Conservation (phyloP, 2,113 vertebrate species). For the Phodopus roborovskii region DNA sequence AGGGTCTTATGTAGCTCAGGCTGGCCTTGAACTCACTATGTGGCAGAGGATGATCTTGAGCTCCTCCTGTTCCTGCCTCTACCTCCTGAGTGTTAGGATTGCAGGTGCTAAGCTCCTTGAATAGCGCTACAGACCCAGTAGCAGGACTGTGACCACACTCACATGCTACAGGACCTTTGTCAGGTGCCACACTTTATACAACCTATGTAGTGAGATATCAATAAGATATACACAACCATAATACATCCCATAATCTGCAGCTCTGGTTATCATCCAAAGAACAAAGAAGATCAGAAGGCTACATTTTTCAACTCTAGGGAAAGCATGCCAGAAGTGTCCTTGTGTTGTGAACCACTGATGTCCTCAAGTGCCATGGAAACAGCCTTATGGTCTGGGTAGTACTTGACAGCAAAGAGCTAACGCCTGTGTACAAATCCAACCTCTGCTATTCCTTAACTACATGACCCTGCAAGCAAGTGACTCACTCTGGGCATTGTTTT, state of each 20-base stretch:
- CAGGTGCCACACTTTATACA: not conserved
- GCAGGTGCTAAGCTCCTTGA: not conserved
- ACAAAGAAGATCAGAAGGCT: not conserved
- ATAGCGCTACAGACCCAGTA: not conserved
- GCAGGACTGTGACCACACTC: fast-evolving
- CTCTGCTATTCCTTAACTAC: not conserved
- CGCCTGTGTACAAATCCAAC: not conserved
- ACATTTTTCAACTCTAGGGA: not conserved
- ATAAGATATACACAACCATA: not conserved
- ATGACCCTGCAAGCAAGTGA: not conserved
- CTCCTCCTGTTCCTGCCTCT: not conserved
- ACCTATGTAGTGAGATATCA: not conserved
- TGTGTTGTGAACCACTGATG: not conserved
- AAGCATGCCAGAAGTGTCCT: not conserved
- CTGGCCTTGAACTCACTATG: not conserved
- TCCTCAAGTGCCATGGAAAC: not conserved
- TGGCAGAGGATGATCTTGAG: not conserved
- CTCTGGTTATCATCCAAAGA: not conserved
- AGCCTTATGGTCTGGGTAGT: not conserved
- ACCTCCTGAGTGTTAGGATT: not conserved
- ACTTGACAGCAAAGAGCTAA: not conserved
- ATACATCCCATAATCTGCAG: not conserved
- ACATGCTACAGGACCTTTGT: not conserved
- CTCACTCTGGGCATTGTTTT: not conserved
- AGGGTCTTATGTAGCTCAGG: not conserved